Conservation (phyloP, 2,888 invertebrate genomes). For the Geophilus truncorum region DNA sequence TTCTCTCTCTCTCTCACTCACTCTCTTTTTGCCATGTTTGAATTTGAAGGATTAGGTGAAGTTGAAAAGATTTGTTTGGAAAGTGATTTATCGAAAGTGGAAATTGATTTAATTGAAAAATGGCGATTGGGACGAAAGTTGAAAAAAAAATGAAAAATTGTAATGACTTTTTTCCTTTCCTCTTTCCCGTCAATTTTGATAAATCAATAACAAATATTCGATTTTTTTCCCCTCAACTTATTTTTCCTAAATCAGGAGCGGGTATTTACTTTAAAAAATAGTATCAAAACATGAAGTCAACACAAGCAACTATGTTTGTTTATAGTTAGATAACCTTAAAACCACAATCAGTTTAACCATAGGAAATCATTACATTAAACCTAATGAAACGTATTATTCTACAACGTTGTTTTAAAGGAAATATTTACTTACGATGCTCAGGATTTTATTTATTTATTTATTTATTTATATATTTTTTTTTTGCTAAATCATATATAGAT, state of each 20-base stretch:
- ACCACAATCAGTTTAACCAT: too few species aligned
- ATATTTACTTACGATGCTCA: too few species aligned
- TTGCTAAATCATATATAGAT: neutral
- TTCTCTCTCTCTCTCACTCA: neutral
- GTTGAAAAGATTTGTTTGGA: neutral
- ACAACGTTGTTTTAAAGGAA: too few species aligned
- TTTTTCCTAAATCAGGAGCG: too few species aligned
- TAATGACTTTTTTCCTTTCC: neutral
- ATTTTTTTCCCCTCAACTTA: neutral
- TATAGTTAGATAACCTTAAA: too few species aligned
- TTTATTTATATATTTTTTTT: neutral
- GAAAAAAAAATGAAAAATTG: neutral
- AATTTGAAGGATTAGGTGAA: conserved; percentile 16
- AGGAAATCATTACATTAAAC: too few species aligned
- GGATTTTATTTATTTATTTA: neutral
- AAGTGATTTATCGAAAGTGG: neutral
- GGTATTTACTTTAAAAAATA: too few species aligned
- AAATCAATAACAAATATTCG: neutral
- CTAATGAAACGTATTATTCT: too few species aligned
- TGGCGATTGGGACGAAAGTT: too few species aligned
- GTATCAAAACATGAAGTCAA: too few species aligned
- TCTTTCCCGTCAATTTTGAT: neutral
- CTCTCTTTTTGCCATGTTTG: neutral
- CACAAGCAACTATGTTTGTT: too few species aligned
- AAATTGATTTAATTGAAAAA: neutral